Evolutionary conservation across 2,113 vertebrate species (phyloP), one percentile per base, ranked within the genome.

Genomic region (Rhegmatorhina hoffmannsi): DNA sequence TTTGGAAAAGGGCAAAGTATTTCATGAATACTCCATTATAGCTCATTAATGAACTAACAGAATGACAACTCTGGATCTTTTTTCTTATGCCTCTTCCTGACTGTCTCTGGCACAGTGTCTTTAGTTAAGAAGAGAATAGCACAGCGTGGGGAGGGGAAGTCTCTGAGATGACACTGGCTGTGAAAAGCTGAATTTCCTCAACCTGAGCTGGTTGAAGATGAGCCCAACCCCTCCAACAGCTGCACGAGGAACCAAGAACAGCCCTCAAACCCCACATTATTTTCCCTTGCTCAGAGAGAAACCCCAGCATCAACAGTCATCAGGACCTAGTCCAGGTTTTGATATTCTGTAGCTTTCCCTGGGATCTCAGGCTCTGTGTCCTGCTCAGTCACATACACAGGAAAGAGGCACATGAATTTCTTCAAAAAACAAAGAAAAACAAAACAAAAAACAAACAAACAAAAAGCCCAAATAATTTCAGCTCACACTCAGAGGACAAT

Each of bases 361-460:
- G 6, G 50, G 6, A 40, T 55, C 44, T 50, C 19, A 50, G 4
- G 8, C 44, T 63, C 43, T 43, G 33, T 1, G 2, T 43, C 47
- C 33, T 63, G 13, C 33, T 68, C 31, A 78, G 67, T 17, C 34
- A n/a, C 8, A 19, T 0, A 40, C 7, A 36, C 0, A 7, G 0
- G 7, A 11, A 31, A 79, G 29, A 55, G 8, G 17, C 1, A 26
- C 2, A 5, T 2, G 1, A 79, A 34, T 4, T 24, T 16, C 20
- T 69, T 68, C 2, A 4, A 50, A 83, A 76, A 55, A 13, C 40
- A 10, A n/a, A 28, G 33, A 23, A 29, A n/a, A 25, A 8, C 0
- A 52, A 52, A 52, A 52, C 25, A 73, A 89, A 83, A 43, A 9
- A 24, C 5, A 17, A 21, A 5, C 16, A 5, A 36, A 31, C 29